These are phyloP conservation scores for Drosophila mimica DNA, from an alignment of 2,888 invertebrate species.

Conservation along the genomic window DNA sequence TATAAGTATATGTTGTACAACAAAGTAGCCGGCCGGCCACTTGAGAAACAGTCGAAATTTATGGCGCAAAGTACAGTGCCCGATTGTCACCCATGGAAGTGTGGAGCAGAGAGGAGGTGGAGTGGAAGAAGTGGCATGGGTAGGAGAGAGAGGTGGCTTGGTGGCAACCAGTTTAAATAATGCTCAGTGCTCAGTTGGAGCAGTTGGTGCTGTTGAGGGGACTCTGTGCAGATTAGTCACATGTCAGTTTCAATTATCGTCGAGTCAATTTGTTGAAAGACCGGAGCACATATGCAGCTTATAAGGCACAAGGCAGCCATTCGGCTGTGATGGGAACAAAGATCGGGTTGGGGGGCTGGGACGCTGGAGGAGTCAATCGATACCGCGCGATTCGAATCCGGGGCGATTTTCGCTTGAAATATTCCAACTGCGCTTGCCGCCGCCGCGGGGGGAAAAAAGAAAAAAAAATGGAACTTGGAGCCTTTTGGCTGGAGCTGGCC, in stretches of 20 bases:
- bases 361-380: constrained; percentile 64
- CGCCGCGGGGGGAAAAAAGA: constrained; percentile 49
- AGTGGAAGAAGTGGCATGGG: not conserved
- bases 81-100: constrained; percentile 70
- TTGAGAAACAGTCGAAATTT: constrained; percentile 77
- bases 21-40: constrained; percentile 75
- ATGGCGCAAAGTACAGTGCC: constrained; percentile 79
- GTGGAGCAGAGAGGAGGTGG: not conserved
- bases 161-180: constrained; percentile 63
- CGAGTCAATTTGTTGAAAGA: constrained; percentile 84
- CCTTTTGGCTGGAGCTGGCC: constrained; percentile 33
- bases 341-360: not conserved
- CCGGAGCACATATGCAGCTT: constrained; percentile 55
- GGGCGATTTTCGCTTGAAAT: constrained; percentile 79
- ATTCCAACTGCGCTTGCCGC: constrained; percentile 75
- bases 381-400: constrained; percentile 67
- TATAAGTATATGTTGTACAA: constrained; percentile 52
- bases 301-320: constrained; percentile 48
- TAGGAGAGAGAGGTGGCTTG: constrained; percentile 9
- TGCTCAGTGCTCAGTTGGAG: constrained; percentile 55
- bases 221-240: constrained; percentile 84
- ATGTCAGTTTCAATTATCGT: constrained; percentile 85
- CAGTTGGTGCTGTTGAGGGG: constrained; percentile 24
- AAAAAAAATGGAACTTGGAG: constrained; percentile 43
- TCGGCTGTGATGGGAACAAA: constrained; percentile 22